A percentile compares a stretch with the other conserved stretches of the same genome.
Evolutionary conservation across 2,888 invertebrate species (phyloP).

Genomic region (Buathra laborator): DNA sequence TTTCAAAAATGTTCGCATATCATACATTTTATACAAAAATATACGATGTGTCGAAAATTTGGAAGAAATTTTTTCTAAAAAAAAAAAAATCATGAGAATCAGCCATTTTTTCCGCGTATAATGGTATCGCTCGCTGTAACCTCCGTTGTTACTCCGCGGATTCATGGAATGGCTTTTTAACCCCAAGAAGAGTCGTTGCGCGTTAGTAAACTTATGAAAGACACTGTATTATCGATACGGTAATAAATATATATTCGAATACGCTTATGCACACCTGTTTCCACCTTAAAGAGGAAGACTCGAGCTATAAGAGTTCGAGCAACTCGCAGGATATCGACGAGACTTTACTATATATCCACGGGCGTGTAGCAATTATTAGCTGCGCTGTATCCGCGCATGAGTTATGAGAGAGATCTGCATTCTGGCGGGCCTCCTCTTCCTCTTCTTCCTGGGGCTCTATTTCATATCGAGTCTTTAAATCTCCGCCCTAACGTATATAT

Average conservation of each 20-base stretch:
- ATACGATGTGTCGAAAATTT: too few relatives aligned
- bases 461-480: conserved; percentile 81
- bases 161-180: too few relatives aligned
- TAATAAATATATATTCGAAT: conserved; percentile 11
- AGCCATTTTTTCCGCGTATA: too few relatives aligned
- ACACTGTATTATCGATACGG: background rate
- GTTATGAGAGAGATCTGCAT: conserved; percentile 77
- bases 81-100: too few relatives aligned
- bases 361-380: conserved; percentile 80
- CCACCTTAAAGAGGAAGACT: conserved; percentile 24
- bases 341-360: conserved; percentile 71
- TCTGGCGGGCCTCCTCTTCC: conserved; percentile 70
- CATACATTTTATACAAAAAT: too few relatives aligned
- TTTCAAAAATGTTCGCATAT: too few relatives aligned
- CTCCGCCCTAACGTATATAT: conserved; percentile 74
- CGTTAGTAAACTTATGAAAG: background rate
- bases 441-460: conserved; percentile 70
- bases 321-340: conserved; percentile 20
- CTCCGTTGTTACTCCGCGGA: too few relatives aligned
- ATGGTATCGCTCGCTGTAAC: too few relatives aligned
- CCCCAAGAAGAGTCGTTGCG: background rate
- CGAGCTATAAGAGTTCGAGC: conserved; percentile 11
- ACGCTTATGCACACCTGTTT: conserved; percentile 21
- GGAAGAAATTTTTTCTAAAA: too few relatives aligned
- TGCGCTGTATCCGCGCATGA: conserved; percentile 76